phyloP scores from a whole-genome alignment of 2,888 invertebrate genomes.

The Nebria salina region DNA sequence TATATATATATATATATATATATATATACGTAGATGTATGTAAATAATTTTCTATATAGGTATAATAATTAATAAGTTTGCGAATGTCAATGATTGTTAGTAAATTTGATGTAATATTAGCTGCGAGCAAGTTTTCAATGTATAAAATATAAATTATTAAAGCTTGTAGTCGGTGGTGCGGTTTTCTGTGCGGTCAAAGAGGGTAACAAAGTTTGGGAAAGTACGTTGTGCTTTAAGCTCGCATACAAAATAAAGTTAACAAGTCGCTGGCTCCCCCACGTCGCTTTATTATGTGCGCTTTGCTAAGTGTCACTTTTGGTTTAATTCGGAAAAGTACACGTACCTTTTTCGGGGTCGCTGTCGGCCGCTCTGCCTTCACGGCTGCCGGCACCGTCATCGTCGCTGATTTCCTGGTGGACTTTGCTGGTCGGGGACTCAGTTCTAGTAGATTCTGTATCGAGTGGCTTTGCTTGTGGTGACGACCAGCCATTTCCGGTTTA shows the following conservation, averaged over 20 bases:
- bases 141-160: background rate
- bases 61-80: too few species aligned
- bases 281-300: background rate
- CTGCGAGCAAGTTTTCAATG: background rate
- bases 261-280: background rate
- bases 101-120: background rate
- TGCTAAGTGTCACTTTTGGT: background rate
- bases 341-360: background rate
- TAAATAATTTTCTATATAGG: too few species aligned
- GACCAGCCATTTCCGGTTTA: conserved; percentile 58
- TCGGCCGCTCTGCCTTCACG: background rate
- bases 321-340: background rate
- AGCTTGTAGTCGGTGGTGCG: background rate
- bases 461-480: conserved; percentile 65
- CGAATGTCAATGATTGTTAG: too few species aligned
- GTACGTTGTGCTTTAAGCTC: background rate
- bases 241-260: background rate
- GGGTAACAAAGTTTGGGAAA: background rate
- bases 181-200: background rate
- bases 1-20: too few species aligned
- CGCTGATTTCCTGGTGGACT: conserved; percentile 49
- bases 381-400: conserved; percentile 7
- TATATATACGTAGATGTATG: too few species aligned
- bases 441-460: conserved; percentile 67
- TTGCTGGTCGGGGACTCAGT: conserved; percentile 62